Percentiles rank a stretch among this genome's conserved stretches.
Conservation (phyloP, 1,140 invertebrate species). For the Bicyclus anynana region DNA sequence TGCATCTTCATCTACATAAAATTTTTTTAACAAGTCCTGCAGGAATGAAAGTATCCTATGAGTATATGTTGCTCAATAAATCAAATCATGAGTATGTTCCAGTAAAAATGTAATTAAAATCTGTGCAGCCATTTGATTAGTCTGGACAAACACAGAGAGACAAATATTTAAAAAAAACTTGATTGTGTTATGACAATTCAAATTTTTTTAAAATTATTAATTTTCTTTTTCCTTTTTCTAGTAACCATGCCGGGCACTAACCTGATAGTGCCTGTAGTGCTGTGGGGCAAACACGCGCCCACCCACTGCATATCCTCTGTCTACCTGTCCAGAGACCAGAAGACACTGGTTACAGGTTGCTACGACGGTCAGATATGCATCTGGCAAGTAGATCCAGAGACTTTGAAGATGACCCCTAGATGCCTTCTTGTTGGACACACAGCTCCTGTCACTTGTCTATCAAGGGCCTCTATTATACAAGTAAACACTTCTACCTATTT, state of each 20-base stretch:
- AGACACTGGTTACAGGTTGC: conserved; percentile 96
- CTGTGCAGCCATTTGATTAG: no score
- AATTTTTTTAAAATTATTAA: no score
- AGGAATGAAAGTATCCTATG: no score
- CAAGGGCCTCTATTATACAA: conserved; percentile 85
- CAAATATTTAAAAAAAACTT: no score
- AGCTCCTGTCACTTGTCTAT: conserved; percentile 94
- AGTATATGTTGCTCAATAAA: no score
- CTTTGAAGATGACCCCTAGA: conserved; percentile 93
- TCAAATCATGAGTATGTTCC: no score
- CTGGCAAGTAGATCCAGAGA: conserved; percentile 92
- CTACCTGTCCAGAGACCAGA: conserved; percentile 93
- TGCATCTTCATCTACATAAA: no score
- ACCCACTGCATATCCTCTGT: conserved; percentile 98
- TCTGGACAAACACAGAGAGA: no score
- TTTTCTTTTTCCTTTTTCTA: conserved; percentile 25
- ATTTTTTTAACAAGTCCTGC: no score
- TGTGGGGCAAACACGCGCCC: conserved; percentile 97
- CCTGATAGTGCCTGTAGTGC: conserved; percentile 96
- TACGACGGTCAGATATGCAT: conserved; percentile 99
- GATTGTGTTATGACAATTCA: no score
- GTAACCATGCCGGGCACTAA: conserved; percentile 89
- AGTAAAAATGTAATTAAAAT: no score
- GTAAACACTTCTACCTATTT: conserved; percentile 58
- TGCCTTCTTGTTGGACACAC: conserved; percentile 97